phyloP scores from a whole-genome alignment of 1,140 invertebrate genomes.

The Pseudomyrmex flavicornis region DNA sequence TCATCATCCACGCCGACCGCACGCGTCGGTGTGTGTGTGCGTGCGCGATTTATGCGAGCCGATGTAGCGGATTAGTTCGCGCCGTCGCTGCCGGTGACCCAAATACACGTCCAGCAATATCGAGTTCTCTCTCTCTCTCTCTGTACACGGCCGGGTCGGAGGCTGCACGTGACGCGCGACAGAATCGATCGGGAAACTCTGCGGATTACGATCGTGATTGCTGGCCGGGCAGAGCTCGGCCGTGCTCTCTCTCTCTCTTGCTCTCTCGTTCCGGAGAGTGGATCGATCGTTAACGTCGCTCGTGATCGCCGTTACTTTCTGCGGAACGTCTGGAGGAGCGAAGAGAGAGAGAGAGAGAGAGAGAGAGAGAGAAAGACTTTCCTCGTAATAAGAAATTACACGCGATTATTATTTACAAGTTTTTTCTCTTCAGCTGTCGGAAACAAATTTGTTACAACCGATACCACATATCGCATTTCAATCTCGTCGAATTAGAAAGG shows the following conservation, averaged over 20 bases:
- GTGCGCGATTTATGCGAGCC: neutral
- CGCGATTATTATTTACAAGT: neutral
- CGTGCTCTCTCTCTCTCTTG: no score
- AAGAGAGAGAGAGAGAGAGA: no score
- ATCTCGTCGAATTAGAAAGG: slow-evolving; percentile 36
- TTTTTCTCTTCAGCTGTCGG: neutral
- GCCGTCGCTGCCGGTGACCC: slow-evolving; percentile 24
- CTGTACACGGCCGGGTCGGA: slow-evolving; percentile 11
- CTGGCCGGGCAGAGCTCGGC: neutral
- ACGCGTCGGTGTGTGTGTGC: neutral
- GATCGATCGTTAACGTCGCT: neutral
- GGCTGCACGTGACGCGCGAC: slow-evolving; percentile 37
- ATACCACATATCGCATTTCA: neutral
- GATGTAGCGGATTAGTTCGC: slow-evolving; percentile 7
- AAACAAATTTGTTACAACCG: neutral
- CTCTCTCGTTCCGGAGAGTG: neutral
- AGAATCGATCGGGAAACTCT: slow-evolving; percentile 17
- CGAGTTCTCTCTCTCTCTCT: neutral
- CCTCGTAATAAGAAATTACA: neutral
- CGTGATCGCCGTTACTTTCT: no score
- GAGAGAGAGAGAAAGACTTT: neutral
- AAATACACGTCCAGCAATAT: slow-evolving; percentile 42
- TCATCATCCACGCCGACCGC: slow-evolving; percentile 24
- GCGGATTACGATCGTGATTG: slow-evolving; percentile 44
- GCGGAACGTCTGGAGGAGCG: no score